These are phyloP conservation scores for Mus pahari DNA, from an alignment of 2,113 vertebrate species.

Conservation along the genomic window DNA sequence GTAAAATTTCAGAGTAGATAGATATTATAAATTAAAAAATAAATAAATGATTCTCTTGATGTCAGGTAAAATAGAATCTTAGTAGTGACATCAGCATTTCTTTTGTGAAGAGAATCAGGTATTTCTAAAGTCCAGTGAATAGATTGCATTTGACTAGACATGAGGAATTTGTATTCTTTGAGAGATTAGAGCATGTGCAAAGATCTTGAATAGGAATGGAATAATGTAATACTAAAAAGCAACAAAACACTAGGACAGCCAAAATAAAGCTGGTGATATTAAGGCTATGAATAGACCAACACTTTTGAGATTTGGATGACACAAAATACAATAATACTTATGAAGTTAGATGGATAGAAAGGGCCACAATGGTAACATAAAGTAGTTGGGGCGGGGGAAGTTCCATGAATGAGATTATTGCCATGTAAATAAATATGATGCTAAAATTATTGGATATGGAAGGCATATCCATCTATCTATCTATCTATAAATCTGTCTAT, in stretches of 20 bases:
- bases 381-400: neutral
- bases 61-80: neutral
- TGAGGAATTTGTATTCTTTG: neutral
- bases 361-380: neutral
- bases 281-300: neutral
- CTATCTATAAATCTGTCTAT: neutral
- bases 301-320: neutral
- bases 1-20: neutral
- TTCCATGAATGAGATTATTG: neutral
- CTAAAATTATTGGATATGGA: neutral
- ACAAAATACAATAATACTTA: neutral
- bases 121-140: neutral
- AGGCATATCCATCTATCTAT: neutral
- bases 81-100: rapidly evolving
- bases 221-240: neutral
- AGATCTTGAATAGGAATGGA: neutral
- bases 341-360: neutral
- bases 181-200: neutral
- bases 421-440: neutral
- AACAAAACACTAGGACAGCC: neutral
- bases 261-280: neutral
- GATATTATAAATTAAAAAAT: neutral
- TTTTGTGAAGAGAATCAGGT: neutral
- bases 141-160: neutral
- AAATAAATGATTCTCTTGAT: neutral